Conservation (phyloP, 2,888 invertebrate genomes). For the Drosophila quasianomalipes region DNA sequence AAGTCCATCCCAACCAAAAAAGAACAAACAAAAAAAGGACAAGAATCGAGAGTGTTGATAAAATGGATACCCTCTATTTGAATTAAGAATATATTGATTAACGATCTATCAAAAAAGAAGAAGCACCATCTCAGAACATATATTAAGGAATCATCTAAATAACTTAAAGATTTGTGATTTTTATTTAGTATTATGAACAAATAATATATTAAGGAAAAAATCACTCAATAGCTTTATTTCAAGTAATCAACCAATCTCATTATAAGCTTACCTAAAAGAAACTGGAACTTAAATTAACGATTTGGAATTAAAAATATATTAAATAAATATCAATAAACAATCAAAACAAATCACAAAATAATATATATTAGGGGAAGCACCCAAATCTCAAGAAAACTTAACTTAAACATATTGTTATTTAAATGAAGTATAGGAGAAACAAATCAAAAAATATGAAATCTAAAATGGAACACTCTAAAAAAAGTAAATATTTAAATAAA, state of each 20-base stretch:
- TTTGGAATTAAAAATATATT: background rate
- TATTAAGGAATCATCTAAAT: background rate
- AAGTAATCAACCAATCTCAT: background rate
- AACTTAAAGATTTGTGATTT: background rate
- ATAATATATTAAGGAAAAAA: background rate
- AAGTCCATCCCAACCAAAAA: constrained; percentile 12
- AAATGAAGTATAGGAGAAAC: background rate
- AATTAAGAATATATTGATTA: background rate
- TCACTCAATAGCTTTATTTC: background rate
- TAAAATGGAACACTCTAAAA: background rate
- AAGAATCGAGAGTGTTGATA: background rate
- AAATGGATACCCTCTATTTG: background rate
- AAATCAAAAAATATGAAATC: background rate
- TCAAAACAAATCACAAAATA: background rate
- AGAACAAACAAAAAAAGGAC: constrained; percentile 3
- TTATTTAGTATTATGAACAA: fast-evolving
- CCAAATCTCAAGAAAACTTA: background rate
- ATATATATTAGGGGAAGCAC: background rate
- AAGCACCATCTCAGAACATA: background rate
- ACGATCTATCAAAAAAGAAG: background rate
- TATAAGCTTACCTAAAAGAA: background rate
- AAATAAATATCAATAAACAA: background rate
- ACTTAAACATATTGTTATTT: background rate
- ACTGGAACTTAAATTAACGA: fast-evolving
- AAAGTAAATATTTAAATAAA: background rate